Percentiles rank a stretch among this genome's conserved stretches.
These are phyloP conservation scores for Otus sunia DNA, from an alignment of 2,113 vertebrate genomes.

Conservation along the genomic window DNA sequence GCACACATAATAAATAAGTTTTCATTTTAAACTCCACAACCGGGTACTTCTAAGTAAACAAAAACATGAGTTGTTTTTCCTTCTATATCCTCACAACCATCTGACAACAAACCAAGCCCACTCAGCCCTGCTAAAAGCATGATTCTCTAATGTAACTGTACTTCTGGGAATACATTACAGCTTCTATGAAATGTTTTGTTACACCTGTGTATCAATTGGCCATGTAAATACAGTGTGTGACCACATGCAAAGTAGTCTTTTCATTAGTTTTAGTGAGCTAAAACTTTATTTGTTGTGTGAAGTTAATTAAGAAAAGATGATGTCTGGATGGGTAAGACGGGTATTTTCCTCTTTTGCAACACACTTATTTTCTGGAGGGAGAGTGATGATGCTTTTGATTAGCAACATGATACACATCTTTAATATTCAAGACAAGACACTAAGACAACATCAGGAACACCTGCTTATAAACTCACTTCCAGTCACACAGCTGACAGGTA, in stretches of 20 bases:
- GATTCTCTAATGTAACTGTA: background rate
- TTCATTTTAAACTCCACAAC: background rate
- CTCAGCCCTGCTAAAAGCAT: conserved; percentile 28
- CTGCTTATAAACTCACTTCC: background rate
- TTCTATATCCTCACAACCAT: conserved; percentile 1
- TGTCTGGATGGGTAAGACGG: background rate
- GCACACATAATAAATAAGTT: background rate
- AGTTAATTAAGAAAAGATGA: background rate
- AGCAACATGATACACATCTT: background rate
- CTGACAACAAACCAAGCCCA: conserved; percentile 32
- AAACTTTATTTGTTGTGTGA: background rate
- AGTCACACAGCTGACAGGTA: background rate
- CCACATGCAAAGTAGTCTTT: background rate
- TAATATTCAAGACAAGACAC: background rate
- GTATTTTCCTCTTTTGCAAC: background rate
- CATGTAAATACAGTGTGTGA: background rate
- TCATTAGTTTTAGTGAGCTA: background rate
- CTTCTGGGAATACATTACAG: conserved; percentile 23
- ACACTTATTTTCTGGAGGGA: background rate
- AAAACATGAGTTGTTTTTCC: background rate
- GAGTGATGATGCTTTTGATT: background rate
- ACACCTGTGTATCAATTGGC: background rate
- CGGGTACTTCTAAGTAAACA: conserved; percentile 8
- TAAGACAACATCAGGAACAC: background rate
- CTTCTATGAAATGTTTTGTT: background rate